Evolutionary conservation across 2,113 vertebrate species (phyloP), one percentile per base, ranked within the genome.

Genomic region (Cepphus grylle): DNA sequence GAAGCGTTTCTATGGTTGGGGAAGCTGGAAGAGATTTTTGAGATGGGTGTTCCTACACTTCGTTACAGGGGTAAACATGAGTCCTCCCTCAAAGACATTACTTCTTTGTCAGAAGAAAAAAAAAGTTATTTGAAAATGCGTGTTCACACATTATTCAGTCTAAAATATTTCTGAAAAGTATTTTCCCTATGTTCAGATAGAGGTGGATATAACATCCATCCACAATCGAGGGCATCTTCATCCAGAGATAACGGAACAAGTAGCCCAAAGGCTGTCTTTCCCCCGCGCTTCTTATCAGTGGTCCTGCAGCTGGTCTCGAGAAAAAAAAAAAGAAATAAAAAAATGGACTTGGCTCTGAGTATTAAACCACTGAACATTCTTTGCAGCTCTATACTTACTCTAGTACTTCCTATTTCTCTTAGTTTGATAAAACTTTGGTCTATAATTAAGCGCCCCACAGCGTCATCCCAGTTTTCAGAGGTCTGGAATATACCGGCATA

Each of bases 241-340:
- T 7, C 18, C 56, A 81, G 50, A 90, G 76, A 72, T 83, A 81
- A 74, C 19, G 16, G 21, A 93, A 78, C 58, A 82, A 94, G 78
- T 4, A 94, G 79, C 85, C 79, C 79, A 94, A 81, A 86, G 94
- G 79, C 76, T 93, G 42, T 43, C 86, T 86, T 82, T 84, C n/a
- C 71, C 76, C 32, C 84, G 63, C 50, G 81, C 52, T 88, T 32
- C 93, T 97, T 96, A 97, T 96, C 65, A 49, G 80, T 76, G 81
- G 72, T 71, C 74, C 84, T 91, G 56, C 83, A 97, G 96, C 90
- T 50, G 61, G 30, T 61, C 55, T 93, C 65, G 21, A 81, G 50
- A 2, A 65, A 58, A 15, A 73, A 73, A 36, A 30, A 19, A 73
- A 45, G 2, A 56, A 86, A 77, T 13, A 70, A 76, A 76, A 92